Base-by-base conservation (phyloP, 2,888 invertebrate genomes). In the Palloptera scutellata region DNA sequence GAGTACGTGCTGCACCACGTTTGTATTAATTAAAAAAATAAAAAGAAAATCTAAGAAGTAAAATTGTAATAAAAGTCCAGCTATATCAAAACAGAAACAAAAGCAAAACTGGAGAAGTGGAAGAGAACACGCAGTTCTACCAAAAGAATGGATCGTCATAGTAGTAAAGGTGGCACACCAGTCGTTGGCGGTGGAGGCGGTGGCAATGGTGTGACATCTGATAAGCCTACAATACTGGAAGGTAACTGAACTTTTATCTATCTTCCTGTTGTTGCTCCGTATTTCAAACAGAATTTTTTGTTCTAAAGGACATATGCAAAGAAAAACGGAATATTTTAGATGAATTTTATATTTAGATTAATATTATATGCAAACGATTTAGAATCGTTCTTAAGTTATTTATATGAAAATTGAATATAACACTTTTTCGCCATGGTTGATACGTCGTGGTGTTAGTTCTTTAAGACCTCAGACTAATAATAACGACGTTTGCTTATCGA, bases 121-220 rank as follows among this genome's bases (percentile, higher is more conserved):
- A 82, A 80, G 71, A 81, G 81, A 82, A 81, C 81, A n/a, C 81
- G 81, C n/a, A 76, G 73, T 64, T 82, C 81, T 63, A 81, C 80
- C 61, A 81, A 79, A 61, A 79, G 78, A 74, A 81, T 81, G 81
- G 81, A 80, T 72, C 75, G 71, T 67, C 69, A 69, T 40, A 48
- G 48, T 48, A 55, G 64, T 42, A 69, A 70, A 45, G 68, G 66
- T 70, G 63, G 57, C 42, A 52, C 55, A 13, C 54, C 41, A 2
- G 62, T 45, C n/a, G 57, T 41, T 15, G 71, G 71, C 19, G 70
- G 69, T 20, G 65, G 54, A 30, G 66, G 61, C 8, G 45, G 42
- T 13, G 53, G 60, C 15, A 57, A 17, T 52, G 72, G 72, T 43
- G 72, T 67, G 12, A 69, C 75, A 41, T 62, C 70, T 70, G 83